Conservation (phyloP, 2,113 vertebrate genomes). For the Coreoperca whiteheadi region DNA sequence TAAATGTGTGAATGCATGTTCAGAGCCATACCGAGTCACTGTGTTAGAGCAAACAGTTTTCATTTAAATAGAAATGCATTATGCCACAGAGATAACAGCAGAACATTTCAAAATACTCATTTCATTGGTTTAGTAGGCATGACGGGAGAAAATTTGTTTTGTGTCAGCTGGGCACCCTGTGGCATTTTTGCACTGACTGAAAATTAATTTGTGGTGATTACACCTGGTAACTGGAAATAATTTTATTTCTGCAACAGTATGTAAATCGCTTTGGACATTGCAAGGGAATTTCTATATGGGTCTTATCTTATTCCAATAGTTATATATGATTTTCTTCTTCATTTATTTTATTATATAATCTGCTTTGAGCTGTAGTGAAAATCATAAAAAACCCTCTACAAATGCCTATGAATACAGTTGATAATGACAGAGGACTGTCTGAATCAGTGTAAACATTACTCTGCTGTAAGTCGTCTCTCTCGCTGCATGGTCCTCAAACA, state of each 20-base stretch:
- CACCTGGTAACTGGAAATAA: slow-evolving; percentile 54
- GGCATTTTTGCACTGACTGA: slow-evolving; percentile 52
- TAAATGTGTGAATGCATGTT: slow-evolving; percentile 16
- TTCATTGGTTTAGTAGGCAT: slow-evolving; percentile 47
- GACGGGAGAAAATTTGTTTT: slow-evolving; percentile 50
- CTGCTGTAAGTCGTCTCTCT: neutral
- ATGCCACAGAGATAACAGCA: slow-evolving; percentile 13
- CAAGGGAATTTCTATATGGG: neutral
- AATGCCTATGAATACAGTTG: neutral
- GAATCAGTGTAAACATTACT: slow-evolving; percentile 29
- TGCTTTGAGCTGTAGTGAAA: slow-evolving; percentile 12
- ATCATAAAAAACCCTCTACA: neutral
- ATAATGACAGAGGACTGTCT: slow-evolving; percentile 1
- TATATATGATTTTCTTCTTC: neutral
- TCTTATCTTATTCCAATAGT: neutral
- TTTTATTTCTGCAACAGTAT: slow-evolving; percentile 34
- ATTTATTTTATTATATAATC: slow-evolving; percentile 3
- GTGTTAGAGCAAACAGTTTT: slow-evolving; percentile 8
- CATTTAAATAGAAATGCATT: slow-evolving; percentile 45
- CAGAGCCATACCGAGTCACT: neutral
- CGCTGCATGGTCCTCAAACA: neutral
- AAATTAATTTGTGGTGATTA: slow-evolving; percentile 63
- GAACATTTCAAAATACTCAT: slow-evolving; percentile 59
- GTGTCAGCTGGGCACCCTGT: slow-evolving; percentile 45
- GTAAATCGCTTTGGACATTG: slow-evolving; percentile 20